Base-by-base conservation (phyloP, 1,140 invertebrate genomes). In the Plutomurus gul region DNA sequence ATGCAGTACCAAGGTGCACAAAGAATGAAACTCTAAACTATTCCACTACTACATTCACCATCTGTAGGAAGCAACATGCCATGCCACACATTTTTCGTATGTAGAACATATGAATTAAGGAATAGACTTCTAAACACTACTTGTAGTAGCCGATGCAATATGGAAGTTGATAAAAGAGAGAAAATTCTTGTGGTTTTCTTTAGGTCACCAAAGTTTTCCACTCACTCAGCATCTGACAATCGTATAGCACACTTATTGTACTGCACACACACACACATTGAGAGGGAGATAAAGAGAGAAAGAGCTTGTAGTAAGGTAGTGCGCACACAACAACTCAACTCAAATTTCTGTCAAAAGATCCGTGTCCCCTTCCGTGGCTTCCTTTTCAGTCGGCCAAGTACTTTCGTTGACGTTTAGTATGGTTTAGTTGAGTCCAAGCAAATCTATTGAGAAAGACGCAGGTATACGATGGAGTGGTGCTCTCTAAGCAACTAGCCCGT, bases 361-460 rank as follows among this genome's bases (percentile, higher is more conserved):
- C n/a, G 10, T 65, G 30, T 65, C 30, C 13, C 6, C 10, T 65
- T 65, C 30, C 30, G 25, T 56, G 56, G 56, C 56, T 65, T 65
- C 36, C 56, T 33, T n/a, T 65, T 30, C 13, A 25, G 25, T 33
- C 18, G 27, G 7, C 25, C 25, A 65, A 65, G 56, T 65, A 27
- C 56, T 65, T 65, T 65, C 27, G 16, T 18, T 65, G 56, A 36
- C 30, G 56, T 65, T 65, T 65, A 65, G 56, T 65, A 27, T 7
- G 27, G 56, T 65, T 65, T 65, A 65, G 56, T 65, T 3, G 13
- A 65, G 27, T 65, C 27, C 25, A 65, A 65, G 27, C 36, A 65
- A 65, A 65, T 65, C 56, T 30, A 65, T 65, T 65, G 56, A 33
- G 27, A 65, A 65, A 33, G 56, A 33, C 36, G 25, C 56, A 65